A percentile compares a stretch with the other conserved stretches of the same genome.
These are phyloP conservation scores for Nemotelus pantherinus DNA, from an alignment of 2,888 invertebrate species.

Conservation along the genomic window DNA sequence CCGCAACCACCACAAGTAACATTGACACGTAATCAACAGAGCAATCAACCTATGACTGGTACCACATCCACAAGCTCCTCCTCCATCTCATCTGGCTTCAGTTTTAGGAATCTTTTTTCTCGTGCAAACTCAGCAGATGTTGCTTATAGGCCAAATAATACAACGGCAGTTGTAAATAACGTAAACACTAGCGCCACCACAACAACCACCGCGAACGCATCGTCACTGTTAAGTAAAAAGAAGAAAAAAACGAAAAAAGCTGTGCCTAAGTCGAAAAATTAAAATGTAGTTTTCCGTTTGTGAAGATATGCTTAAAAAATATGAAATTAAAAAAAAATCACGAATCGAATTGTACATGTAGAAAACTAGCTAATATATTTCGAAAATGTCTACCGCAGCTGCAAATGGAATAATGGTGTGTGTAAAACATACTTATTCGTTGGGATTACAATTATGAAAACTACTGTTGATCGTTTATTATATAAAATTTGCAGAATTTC, in stretches of 20 bases:
- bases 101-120: conserved; percentile 17
- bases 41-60: conserved; percentile 36
- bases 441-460: too few species aligned
- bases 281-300: conserved; percentile 28
- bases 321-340: conserved; percentile 6
- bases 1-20: conserved; percentile 21
- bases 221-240: conserved; percentile 47
- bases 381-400: not conserved
- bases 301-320: not conserved
- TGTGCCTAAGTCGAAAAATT: conserved; percentile 52
- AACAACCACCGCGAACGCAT: conserved; percentile 15
- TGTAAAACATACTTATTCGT: too few species aligned
- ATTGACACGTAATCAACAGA: conserved; percentile 48
- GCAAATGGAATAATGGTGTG: too few species aligned
- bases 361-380: conserved; percentile 9
- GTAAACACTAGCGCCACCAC: conserved; percentile 8
- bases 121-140: conserved; percentile 29
- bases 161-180: conserved; percentile 32
- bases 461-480: not conserved
- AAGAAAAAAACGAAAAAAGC: conserved; percentile 46
- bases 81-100: conserved; percentile 19
- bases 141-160: not conserved
- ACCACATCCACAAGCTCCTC: conserved; percentile 10
- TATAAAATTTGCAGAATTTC: not conserved
- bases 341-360: conserved; percentile 12